Base-by-base conservation (phyloP, 2,888 invertebrate species). In the Leptopilina drosophilae region DNA sequence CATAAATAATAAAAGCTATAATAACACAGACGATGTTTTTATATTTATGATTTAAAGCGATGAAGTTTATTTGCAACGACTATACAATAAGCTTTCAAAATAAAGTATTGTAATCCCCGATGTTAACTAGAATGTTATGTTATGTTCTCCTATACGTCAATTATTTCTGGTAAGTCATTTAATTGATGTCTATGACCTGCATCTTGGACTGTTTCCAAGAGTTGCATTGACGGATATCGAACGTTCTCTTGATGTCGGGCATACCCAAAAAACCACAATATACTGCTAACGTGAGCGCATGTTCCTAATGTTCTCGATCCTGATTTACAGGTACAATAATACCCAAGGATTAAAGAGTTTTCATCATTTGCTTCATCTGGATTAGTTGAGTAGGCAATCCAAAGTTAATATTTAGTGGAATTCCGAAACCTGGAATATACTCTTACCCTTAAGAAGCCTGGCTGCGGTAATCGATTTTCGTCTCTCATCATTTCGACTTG, bases 401-500 rank as follows among this genome's bases (percentile, higher is more conserved):
- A 42, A 42, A 42, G 42, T 42, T 42, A 2, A 42, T 42, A 42
- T 42, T 42, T 42, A 42, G 42, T 12, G 53, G 53, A 11, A 53
- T 53, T 53, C 5, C 69, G 40, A 46, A 76, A 81, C 66, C 78
- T 66, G 15, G 76, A 80, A 20, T 20, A 78, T 7, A 73, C 14
- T 66, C 79, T 76, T 77, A 77, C 65, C 42, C 78, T 75, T 15
- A 80, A n/a, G n/a, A 80, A 62, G 5, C 78, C 80, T 12, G 75
- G 76, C 65, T 80, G 78, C 4, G 78, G 65, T 20, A 83, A 62
- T 26, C 69, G 75, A 65, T 73, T 81, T 56, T 82, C 79, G 59
- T 78, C 64, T 64, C 40, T 73, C 40, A 77, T 26, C 59, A 77
- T 46, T 59, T 81, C 75, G 3, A 79, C 6, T 49, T 78, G 59